phyloP scores from a whole-genome alignment of 2,888 invertebrate genomes.

The Andrena trimmerana region DNA sequence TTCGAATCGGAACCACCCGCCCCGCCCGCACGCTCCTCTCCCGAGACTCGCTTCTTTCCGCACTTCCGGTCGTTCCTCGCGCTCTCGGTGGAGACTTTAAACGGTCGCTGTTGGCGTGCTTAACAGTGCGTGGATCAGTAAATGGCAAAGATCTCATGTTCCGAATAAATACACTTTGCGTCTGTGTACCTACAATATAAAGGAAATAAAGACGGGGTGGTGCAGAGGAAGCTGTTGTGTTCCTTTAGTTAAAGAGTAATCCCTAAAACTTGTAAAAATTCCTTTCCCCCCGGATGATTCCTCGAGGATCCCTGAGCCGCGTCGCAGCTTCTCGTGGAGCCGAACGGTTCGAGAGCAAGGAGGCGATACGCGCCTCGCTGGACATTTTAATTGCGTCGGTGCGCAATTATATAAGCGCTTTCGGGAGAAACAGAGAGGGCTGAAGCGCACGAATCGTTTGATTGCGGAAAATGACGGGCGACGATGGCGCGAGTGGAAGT shows the following conservation, averaged over 20 bases:
- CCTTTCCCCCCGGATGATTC: background rate
- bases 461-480: slow-evolving; percentile 79
- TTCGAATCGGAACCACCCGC: slow-evolving; percentile 61
- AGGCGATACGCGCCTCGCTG: slow-evolving; percentile 34
- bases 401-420: slow-evolving; percentile 64
- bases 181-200: no score
- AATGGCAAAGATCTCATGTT: no score
- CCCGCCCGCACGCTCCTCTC: slow-evolving; percentile 3
- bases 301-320: background rate
- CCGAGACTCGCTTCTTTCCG: background rate
- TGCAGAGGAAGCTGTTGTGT: no score
- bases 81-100: slow-evolving; percentile 14
- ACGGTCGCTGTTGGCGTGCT: no score
- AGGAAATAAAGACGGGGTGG: no score
- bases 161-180: no score
- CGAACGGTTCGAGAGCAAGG: background rate
- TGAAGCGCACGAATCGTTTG: slow-evolving; percentile 76
- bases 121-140: no score
- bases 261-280: background rate
- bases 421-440: slow-evolving; percentile 46
- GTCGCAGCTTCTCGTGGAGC: background rate
- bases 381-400: slow-evolving; percentile 73
- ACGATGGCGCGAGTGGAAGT: slow-evolving; percentile 78
- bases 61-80: slow-evolving; percentile 27
- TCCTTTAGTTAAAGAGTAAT: background rate